These are phyloP conservation scores for Corythornis madagascariensis DNA, from an alignment of 2,113 vertebrate genomes.

Conservation along the genomic window DNA sequence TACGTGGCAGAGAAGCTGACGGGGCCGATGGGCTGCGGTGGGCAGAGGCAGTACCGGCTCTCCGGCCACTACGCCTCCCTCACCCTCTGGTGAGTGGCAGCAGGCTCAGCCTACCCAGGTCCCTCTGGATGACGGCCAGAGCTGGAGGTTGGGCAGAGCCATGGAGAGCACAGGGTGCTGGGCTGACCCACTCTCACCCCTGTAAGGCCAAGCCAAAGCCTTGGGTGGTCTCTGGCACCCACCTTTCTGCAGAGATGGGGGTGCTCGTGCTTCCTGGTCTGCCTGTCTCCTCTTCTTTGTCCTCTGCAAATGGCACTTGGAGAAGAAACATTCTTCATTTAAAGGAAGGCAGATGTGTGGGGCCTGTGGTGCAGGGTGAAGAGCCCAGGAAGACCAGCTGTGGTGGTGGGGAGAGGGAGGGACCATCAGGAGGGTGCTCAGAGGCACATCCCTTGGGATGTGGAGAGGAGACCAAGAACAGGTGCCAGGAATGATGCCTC, in stretches of 20 bases:
- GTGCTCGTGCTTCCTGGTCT: not conserved
- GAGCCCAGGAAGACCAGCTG: accelerated
- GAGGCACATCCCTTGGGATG: not conserved
- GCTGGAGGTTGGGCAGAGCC: not conserved
- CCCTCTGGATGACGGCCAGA: no score
- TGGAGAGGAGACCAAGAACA: not conserved
- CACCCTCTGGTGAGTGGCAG: conserved; percentile 85
- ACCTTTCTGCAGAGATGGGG: not conserved
- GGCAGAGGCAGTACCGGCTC: conserved; percentile 83
- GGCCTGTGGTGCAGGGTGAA: accelerated
- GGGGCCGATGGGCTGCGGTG: conserved; percentile 78
- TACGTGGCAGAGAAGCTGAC: conserved; percentile 94
- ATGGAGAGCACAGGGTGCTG: not conserved
- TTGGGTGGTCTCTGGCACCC: not conserved
- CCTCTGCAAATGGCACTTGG: not conserved
- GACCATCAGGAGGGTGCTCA: not conserved
- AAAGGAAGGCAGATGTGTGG: not conserved
- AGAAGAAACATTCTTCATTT: not conserved
- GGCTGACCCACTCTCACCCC: not conserved
- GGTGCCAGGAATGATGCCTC: accelerated
- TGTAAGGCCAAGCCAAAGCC: not conserved
- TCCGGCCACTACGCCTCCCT: conserved; percentile 84
- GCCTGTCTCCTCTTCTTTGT: not conserved
- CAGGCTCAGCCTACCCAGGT: not conserved
- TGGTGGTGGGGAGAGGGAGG: not conserved